Conservation (phyloP, 2,888 invertebrate species). For the Eupithecia subumbrata region DNA sequence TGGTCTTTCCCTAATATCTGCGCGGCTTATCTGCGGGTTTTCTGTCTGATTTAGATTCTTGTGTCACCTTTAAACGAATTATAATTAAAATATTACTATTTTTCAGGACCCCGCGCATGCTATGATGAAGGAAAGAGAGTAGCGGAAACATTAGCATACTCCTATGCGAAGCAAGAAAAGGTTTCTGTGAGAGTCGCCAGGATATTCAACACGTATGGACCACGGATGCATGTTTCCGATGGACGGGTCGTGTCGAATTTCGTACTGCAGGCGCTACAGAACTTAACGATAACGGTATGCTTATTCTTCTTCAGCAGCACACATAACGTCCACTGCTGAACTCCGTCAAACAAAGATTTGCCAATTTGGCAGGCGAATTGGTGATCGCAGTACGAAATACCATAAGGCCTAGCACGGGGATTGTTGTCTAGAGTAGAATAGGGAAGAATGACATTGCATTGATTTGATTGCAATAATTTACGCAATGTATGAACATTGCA, state of each 20-base stretch:
- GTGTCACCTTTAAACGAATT: too few species aligned
- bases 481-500: too few species aligned
- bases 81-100: conserved; percentile 31
- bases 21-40: too few species aligned
- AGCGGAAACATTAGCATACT: conserved; percentile 96
- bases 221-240: conserved; percentile 99
- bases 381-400: too few species aligned
- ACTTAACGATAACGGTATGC: conserved; percentile 95
- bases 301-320: not conserved
- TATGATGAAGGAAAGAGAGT: conserved; percentile 99
- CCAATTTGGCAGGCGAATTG: too few species aligned
- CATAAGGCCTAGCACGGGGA: too few species aligned
- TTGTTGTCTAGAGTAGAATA: too few species aligned
- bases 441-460: too few species aligned
- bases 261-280: conserved; percentile 97
- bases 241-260: conserved; percentile 99
- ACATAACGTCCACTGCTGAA: not conserved
- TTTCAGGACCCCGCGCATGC: conserved; percentile 94
- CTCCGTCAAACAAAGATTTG: too few species aligned
- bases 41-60: too few species aligned
- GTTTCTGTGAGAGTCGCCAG: conserved; percentile 97
- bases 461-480: too few species aligned
- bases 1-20: too few species aligned
- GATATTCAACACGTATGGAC: conserved; percentile 99
- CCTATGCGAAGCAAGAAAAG: conserved; percentile 98